Base-by-base conservation (phyloP, 2,113 vertebrate genomes). In the Fulmarus glacialis region DNA sequence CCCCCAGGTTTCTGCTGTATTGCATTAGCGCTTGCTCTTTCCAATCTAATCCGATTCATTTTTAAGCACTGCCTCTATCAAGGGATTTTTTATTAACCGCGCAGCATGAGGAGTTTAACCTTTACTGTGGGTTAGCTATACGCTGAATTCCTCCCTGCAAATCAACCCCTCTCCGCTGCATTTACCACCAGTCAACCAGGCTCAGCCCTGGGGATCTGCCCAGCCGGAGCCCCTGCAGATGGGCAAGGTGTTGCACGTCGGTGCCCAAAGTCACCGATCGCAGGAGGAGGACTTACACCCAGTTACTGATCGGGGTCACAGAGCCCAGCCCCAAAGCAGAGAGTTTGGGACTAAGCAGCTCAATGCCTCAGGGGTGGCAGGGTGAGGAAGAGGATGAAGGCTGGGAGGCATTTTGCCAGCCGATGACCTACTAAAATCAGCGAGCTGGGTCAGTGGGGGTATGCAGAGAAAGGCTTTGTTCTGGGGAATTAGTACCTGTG, bases 181-280 rank as follows among this genome's bases (percentile, higher is more conserved):
- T 47, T 71, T 36, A 32, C 26, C 59, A 38, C 2, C 3, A 71
- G 50, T 13, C n/a, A 43, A 11, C 23, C 42, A 30, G 26, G 55
- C 34, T 63, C 74, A 63, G 42, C 27, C 22, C 12, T 30, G n/a
- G 62, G 20, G 48, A 45, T 30, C 42, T 34, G 34, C 30, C 38
- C 38, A 43, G 27, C 15, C 1, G 1, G 30, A 67, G 27, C n/a
- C 32, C 56, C 36, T 21, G 24, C 73, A 43, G 53, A 27, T 24
- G 24, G 12, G 18, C 48, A 50, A 40, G 0, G 1, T 8, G 34
- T 52, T 42, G 7, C 50, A 24, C 2, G 0, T 29, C 11, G 38
- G 63, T 27, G 43, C 34, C 26, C 29, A 19, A 74, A 45, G 38
- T 24, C 47, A 80, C 3, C 1, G 1, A 6, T 1, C 22, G 17